phyloP scores from a whole-genome alignment of 2,113 vertebrate species.

The Pedionomus torquatus region DNA sequence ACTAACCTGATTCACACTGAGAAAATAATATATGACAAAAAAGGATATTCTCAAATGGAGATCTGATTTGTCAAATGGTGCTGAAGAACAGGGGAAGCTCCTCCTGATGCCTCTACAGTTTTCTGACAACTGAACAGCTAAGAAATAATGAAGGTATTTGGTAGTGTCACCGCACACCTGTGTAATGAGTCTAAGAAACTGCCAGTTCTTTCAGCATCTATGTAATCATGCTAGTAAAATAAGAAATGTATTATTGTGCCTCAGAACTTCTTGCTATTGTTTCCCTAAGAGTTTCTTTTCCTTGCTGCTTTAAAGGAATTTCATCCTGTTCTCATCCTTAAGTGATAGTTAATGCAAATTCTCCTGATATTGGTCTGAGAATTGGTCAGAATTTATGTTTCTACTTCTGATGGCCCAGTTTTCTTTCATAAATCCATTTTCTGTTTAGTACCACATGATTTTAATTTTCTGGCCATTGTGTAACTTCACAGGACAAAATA shows the following conservation, averaged over 20 bases:
- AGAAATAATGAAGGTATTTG: neutral
- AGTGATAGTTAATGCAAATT: neutral
- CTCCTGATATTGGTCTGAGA: neutral
- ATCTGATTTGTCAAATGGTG: neutral
- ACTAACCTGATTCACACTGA: neutral
- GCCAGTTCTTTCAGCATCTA: neutral
- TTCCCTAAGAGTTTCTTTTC: neutral
- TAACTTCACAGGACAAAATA: neutral
- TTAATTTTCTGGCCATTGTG: fast-evolving
- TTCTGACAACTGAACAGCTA: neutral
- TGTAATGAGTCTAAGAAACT: neutral
- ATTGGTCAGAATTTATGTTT: neutral
- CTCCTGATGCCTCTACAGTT: neutral
- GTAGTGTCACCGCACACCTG: neutral
- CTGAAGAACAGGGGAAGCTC: neutral
- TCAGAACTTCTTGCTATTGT: neutral
- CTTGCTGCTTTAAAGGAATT: neutral
- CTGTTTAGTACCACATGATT: neutral
- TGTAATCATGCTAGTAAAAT: neutral
- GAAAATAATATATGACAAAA: neutral
- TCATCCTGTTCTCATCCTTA: neutral
- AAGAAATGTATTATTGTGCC: neutral
- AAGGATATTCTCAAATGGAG: fast-evolving
- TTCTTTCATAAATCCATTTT: neutral
- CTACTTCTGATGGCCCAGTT: neutral